Conservation (phyloP, 2,113 vertebrate genomes). For the Ammospiza caudacuta region DNA sequence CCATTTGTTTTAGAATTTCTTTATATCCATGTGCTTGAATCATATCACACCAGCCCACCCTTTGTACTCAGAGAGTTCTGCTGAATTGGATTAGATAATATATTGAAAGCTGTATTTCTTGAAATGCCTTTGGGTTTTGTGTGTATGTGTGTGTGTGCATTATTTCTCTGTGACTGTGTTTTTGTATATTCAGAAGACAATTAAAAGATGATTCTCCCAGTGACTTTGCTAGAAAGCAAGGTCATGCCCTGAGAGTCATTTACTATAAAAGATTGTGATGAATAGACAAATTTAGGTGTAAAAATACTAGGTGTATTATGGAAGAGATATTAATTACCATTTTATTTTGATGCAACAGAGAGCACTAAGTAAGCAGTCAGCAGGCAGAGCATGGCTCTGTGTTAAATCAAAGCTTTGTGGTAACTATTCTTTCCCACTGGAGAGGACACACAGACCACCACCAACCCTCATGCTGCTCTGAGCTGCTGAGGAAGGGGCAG, state of each 20-base stretch:
- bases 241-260: not conserved
- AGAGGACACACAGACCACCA: not conserved
- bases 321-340: not conserved
- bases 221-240: not conserved
- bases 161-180: not conserved
- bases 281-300: not conserved
- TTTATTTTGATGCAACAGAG: not conserved
- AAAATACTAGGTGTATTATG: not conserved
- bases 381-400: not conserved
- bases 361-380: not conserved
- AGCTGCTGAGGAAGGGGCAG: not conserved
- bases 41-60: not conserved
- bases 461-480: fast-evolving
- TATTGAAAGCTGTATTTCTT: conserved; percentile 34
- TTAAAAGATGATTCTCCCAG: not conserved
- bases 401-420: not conserved
- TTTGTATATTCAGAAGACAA: not conserved
- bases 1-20: conserved; percentile 39
- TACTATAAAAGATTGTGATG: not conserved
- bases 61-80: conserved; percentile 12
- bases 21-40: conserved; percentile 15
- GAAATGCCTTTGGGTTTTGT: not conserved
- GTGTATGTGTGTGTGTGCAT: not conserved
- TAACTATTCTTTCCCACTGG: not conserved
- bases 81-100: conserved; percentile 7